Base-by-base conservation (phyloP, 2,888 invertebrate species). In the Myopa testacea region DNA sequence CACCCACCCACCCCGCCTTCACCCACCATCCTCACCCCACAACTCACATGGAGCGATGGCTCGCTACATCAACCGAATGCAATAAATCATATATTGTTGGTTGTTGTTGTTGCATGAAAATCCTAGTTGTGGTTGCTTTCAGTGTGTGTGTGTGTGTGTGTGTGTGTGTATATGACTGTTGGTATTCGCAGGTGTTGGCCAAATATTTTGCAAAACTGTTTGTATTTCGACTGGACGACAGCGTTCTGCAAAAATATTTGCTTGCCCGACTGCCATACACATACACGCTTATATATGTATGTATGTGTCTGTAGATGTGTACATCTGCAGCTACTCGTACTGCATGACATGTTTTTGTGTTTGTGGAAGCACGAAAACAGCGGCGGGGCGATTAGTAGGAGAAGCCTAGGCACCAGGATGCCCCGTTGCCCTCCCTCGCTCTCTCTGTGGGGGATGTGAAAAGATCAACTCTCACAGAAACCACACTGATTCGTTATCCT, bases 141-240 rank as follows among this genome's bases (percentile, higher is more conserved):
- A 26, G 10, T 65, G 40, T 52, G 74, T 65, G 34, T 74, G 74
- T 76, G 62, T 16, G 45, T 76, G 50, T 69, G 40, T 82, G 78
- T 38, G 79, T 83, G 71, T 69, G 50, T 26, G 19, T 69, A 4
- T 55, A 16, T 16, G 55, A 72, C 63, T 14, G 52, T 37, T 37
- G 55, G 55, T 70, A 70, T 55, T 70, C 40, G 38, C 38, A 73
- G 72, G 60, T 73, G 72, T 73, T 73, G 62, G n/a, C 62, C 40
- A 73, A 73, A 73, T 73, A 73, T 73, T 62, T 73, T 73, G 52
- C 37, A 62, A 73, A 62, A 40, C 50, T 40, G 38, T 62, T 62
- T 37, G 40, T 16, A 16, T 62, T 50, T 34, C 26, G n/a, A 37
- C 16, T 67, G 67, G 34, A 40, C 38, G 40, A 67, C 37, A 38